phyloP scores from a whole-genome alignment of 2,888 invertebrate genomes.

The Nomada goodeniana region DNA sequence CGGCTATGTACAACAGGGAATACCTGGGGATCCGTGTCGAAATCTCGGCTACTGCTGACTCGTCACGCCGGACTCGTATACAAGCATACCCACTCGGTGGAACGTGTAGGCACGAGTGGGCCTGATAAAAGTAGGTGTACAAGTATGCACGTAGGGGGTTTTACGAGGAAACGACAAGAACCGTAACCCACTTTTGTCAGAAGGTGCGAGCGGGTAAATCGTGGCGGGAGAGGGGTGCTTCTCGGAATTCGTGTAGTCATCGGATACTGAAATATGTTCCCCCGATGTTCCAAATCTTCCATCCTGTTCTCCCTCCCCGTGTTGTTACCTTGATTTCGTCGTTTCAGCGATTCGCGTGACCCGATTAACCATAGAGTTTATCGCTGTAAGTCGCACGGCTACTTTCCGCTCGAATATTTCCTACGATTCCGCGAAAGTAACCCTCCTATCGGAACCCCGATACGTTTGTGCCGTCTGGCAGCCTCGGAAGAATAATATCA shows the following conservation, averaged over 20 bases:
- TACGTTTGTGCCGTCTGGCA: neutral
- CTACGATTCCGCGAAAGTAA: neutral
- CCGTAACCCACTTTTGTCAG: conserved; percentile 67
- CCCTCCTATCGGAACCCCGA: neutral
- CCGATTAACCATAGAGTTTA: neutral
- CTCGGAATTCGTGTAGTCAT: conserved; percentile 69
- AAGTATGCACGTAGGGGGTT: conserved; percentile 64
- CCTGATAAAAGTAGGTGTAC: conserved; percentile 62
- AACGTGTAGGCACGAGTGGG: conserved; percentile 63
- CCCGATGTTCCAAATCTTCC: conserved; percentile 17
- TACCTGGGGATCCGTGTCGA: conserved; percentile 73
- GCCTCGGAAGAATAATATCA: conserved; percentile 48
- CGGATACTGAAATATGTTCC: conserved; percentile 41
- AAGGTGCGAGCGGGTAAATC: conserved; percentile 23
- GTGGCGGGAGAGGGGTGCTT: conserved; percentile 44
- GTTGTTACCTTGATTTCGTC: neutral
- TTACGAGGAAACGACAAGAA: conserved; percentile 67
- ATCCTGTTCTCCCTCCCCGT: neutral
- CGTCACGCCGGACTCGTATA: conserved; percentile 63
- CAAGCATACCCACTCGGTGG: conserved; percentile 50
- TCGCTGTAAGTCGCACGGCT: neutral
- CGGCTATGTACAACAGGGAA: conserved; percentile 66
- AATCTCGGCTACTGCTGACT: conserved; percentile 74
- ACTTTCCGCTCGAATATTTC: neutral
- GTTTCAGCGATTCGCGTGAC: conserved; percentile 6